These are phyloP conservation scores for Azemiops feae DNA, from an alignment of 2,113 vertebrate genomes.

Conservation along the genomic window DNA sequence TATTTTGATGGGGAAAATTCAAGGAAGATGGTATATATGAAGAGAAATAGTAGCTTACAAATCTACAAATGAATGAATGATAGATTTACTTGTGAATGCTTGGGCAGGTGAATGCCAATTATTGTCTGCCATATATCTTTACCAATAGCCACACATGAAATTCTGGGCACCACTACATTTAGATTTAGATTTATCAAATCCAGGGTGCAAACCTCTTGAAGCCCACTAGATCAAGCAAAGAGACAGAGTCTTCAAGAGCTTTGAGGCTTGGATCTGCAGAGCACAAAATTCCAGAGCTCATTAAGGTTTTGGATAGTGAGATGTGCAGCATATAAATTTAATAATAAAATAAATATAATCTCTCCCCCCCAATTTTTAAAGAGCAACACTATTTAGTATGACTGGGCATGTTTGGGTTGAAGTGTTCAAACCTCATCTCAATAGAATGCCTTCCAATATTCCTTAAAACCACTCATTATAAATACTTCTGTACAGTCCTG, in stretches of 20 bases:
- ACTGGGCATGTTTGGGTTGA: background rate
- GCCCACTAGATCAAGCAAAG: background rate
- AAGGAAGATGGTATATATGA: background rate
- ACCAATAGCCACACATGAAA: background rate
- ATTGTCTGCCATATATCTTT: background rate
- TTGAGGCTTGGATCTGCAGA: background rate
- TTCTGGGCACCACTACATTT: background rate
- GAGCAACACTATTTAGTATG: background rate
- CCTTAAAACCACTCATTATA: background rate
- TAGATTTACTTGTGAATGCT: background rate
- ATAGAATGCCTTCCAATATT: background rate
- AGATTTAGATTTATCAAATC: background rate
- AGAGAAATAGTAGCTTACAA: background rate
- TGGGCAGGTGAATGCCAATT: background rate
- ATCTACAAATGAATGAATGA: background rate
- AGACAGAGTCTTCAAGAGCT: background rate
- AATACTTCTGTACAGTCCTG: background rate
- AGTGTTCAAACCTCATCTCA: background rate
- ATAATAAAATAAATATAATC: background rate
- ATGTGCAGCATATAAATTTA: background rate
- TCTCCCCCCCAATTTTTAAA: background rate
- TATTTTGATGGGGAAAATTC: background rate
- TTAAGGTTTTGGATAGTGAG: background rate
- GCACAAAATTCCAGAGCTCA: background rate
- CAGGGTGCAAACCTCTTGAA: background rate